These are phyloP conservation scores for Leptopilina syphax DNA, from an alignment of 2,888 invertebrate genomes.

Conservation along the genomic window DNA sequence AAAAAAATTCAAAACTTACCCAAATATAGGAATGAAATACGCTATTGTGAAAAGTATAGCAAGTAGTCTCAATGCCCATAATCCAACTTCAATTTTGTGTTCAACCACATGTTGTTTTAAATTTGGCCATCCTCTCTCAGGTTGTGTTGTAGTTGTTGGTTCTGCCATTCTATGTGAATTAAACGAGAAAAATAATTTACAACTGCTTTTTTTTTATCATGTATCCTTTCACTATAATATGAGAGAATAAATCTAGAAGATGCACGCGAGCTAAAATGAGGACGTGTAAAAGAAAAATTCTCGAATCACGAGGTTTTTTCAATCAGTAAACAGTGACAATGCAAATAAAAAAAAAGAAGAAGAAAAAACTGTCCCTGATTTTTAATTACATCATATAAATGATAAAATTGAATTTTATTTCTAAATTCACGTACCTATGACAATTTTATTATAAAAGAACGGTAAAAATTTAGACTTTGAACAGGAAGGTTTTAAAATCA, in stretches of 20 bases:
- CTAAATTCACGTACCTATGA: not conserved
- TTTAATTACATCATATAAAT: not conserved
- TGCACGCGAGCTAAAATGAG: not conserved
- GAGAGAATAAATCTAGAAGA: not conserved
- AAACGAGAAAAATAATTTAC: not conserved
- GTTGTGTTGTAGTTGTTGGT: constrained; percentile 59
- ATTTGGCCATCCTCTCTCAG: constrained; percentile 80
- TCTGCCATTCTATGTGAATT: constrained; percentile 66
- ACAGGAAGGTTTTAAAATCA: not conserved
- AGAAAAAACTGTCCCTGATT: not conserved
- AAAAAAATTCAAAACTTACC: constrained; percentile 80
- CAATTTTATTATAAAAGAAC: not conserved
- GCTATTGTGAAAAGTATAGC: constrained; percentile 90
- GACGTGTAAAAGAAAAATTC: not conserved
- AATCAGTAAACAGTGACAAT: constrained; percentile 21
- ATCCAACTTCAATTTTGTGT: constrained; percentile 91
- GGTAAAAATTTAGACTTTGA: constrained; percentile 20
- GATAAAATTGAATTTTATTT: not conserved
- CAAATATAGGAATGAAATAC: constrained; percentile 92
- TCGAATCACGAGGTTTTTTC: constrained; percentile 11
- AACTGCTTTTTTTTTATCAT: not conserved
- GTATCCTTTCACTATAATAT: not conserved
- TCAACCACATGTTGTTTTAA: constrained; percentile 86
- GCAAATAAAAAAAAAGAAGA: constrained; percentile 3
- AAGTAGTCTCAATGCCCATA: constrained; percentile 92